Conservation (phyloP, 1,140 invertebrate genomes). For the Drosophila mayri region DNA sequence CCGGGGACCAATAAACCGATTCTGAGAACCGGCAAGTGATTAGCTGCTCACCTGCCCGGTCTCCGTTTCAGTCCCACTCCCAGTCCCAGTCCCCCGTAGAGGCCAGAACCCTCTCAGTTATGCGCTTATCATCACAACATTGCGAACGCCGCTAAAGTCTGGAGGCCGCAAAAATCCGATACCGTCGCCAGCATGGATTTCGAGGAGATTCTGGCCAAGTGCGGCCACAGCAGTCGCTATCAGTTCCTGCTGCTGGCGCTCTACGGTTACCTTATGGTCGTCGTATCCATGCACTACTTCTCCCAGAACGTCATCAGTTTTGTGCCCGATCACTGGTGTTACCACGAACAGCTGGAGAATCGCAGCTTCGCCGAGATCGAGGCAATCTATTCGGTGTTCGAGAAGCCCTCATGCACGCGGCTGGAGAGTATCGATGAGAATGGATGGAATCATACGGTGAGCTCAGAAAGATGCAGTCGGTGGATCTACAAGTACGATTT, state of each 20-base stretch:
- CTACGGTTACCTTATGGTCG: slow-evolving; percentile 67
- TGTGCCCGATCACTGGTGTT: slow-evolving; percentile 85
- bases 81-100: slow-evolving; percentile 22
- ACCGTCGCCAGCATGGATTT: slow-evolving; percentile 84
- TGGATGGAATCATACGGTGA: slow-evolving; percentile 47
- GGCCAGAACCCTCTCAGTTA: slow-evolving; percentile 14
- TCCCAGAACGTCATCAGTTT: slow-evolving; percentile 86
- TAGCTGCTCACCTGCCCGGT: slow-evolving; percentile 3
- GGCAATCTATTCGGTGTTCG: slow-evolving; percentile 52
- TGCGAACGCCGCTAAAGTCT: slow-evolving; percentile 9
- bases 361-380: slow-evolving; percentile 54
- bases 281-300: slow-evolving; percentile 86
- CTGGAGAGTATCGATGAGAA: slow-evolving; percentile 32
- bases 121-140: slow-evolving; percentile 46
- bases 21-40: slow-evolving; percentile 23
- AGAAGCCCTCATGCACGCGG: slow-evolving; percentile 66
- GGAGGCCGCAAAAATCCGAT: slow-evolving; percentile 12
- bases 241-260: slow-evolving; percentile 86
- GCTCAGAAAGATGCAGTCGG: slow-evolving; percentile 70
- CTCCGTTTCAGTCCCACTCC: background rate
- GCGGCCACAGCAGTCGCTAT: slow-evolving; percentile 87
- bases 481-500: slow-evolving; percentile 86
- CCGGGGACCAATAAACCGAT: slow-evolving; percentile 38
- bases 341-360: slow-evolving; percentile 71
- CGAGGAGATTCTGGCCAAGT: slow-evolving; percentile 86